phyloP scores from a whole-genome alignment of 2,888 invertebrate species.

The Morpho helenor region DNA sequence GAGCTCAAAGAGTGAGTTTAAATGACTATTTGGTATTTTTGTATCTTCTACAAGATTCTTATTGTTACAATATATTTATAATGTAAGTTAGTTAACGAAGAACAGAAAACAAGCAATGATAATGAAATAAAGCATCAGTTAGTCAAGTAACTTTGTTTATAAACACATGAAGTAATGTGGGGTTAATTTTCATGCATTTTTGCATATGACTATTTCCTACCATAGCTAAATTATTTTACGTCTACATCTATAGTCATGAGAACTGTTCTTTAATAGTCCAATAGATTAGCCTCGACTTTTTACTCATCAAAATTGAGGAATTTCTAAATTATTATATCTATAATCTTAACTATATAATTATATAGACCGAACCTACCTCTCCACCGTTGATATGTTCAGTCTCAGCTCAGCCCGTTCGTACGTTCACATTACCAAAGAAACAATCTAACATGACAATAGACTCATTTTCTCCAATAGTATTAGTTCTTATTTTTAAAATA shows the following conservation, averaged over 20 bases:
- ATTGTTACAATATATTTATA: constrained; percentile 38
- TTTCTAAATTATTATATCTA: constrained; percentile 35
- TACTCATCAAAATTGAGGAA: constrained; percentile 71
- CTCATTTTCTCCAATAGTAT: constrained; percentile 72
- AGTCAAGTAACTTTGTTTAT: constrained; percentile 78
- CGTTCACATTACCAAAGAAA: constrained; percentile 74
- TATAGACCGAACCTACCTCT: constrained; percentile 74
- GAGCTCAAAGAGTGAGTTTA: background rate
- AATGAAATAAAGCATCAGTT: constrained; percentile 60
- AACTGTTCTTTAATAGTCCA: constrained; percentile 67
- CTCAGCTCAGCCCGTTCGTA: constrained; percentile 67
- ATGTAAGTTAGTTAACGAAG: constrained; percentile 24
- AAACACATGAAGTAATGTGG: constrained; percentile 77
- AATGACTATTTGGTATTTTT: background rate
- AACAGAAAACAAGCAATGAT: constrained; percentile 44
- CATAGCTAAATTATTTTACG: constrained; percentile 44
- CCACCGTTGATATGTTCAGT: constrained; percentile 65
- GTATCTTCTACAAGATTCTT: constrained; percentile 38
- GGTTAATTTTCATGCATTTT: constrained; percentile 63
- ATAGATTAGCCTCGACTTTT: constrained; percentile 64
- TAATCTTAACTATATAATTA: constrained; percentile 34
- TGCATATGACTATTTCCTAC: constrained; percentile 61
- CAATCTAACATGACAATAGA: constrained; percentile 80
- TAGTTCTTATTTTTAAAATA: constrained; percentile 35
- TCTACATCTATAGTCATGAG: constrained; percentile 75